Conservation (phyloP, 2,797 vertebrate species). For the Liasis olivaceus region DNA sequence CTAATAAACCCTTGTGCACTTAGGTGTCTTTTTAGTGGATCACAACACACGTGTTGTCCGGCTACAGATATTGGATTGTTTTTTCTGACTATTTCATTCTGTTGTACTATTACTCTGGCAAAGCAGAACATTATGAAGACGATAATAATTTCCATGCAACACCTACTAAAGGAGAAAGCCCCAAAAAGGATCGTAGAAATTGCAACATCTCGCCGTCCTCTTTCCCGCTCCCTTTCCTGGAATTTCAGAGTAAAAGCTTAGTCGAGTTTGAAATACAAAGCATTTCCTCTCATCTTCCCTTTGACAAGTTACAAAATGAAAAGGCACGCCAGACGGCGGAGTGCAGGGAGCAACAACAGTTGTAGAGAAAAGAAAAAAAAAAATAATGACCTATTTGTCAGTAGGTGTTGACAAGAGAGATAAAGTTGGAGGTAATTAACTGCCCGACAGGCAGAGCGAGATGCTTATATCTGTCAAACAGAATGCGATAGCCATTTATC, state of each 20-base stretch:
- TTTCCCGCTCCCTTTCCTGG: not conserved
- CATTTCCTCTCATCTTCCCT: conserved; percentile 29
- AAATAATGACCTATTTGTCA: conserved; percentile 69
- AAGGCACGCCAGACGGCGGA: conserved; percentile 19
- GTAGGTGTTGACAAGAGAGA: conserved; percentile 71
- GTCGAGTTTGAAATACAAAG: conserved; percentile 7
- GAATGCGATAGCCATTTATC: conserved; percentile 64
- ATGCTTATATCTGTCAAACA: conserved; percentile 58
- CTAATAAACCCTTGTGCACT: too few relatives aligned
- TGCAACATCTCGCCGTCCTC: not conserved
- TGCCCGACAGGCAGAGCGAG: conserved; percentile 63
- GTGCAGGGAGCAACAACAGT: conserved; percentile 56
- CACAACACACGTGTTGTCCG: too few relatives aligned
- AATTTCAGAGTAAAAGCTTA: not conserved
- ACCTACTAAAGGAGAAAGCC: not conserved
- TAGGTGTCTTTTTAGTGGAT: too few relatives aligned
- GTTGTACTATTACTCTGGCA: not conserved
- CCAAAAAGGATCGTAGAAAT: not conserved
- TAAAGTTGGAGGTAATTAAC: conserved; percentile 72
- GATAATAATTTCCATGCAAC: not conserved
- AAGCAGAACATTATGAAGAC: not conserved
- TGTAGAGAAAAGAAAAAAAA: conserved; percentile 26
- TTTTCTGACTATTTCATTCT: too few relatives aligned
- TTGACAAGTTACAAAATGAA: conserved; percentile 28
- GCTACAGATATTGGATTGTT: too few relatives aligned